These are phyloP conservation scores for Circaetus cinerascens DNA, from an alignment of 2,113 vertebrate genomes.

Conservation along the genomic window DNA sequence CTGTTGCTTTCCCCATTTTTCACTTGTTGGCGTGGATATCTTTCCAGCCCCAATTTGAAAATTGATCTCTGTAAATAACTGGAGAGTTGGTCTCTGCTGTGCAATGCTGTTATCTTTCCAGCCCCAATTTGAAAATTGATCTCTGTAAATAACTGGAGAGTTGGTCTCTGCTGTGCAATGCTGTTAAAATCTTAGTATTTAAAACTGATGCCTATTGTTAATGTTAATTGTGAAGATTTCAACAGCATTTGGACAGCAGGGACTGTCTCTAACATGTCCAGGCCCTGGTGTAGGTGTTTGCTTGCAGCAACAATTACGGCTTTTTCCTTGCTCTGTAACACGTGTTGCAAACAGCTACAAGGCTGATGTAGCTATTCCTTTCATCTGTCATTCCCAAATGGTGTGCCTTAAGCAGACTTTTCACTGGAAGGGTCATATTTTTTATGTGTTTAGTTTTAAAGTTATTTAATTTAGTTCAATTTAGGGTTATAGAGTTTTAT, in stretches of 20 bases:
- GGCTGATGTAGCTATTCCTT: neutral
- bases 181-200: neutral
- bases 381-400: neutral
- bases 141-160: neutral
- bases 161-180: neutral
- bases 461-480: too few relatives aligned
- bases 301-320: neutral
- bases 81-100: neutral
- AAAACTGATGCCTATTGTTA: neutral
- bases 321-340: neutral
- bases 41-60: neutral
- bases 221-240: neutral
- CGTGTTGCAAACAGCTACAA: neutral
- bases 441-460: neutral
- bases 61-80: neutral
- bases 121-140: neutral
- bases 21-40: neutral
- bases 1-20: neutral
- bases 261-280: neutral
- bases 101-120: neutral
- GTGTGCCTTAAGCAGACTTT: neutral
- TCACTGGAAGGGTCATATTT: neutral
- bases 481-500: too few relatives aligned
- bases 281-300: neutral
- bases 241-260: neutral